Evolutionary conservation across 2,113 vertebrate species (phyloP).

Genomic region (Mungos mungo): DNA sequence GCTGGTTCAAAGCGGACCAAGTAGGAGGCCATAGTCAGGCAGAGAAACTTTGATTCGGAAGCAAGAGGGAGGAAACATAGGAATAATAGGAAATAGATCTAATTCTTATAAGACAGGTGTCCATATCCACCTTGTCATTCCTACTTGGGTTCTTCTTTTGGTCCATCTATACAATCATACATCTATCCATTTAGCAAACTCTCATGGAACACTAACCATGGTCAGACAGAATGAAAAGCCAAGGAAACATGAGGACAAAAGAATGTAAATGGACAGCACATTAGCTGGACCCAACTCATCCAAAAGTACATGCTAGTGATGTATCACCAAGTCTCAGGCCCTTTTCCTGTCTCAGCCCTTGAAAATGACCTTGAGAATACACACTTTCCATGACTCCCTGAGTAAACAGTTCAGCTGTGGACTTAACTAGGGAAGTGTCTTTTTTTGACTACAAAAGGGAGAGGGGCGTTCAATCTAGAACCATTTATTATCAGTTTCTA

Average conservation of each 20-base stretch:
- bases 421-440: background rate
- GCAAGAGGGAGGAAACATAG: background rate
- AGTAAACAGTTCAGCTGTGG: background rate
- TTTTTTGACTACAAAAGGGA: background rate
- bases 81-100: background rate
- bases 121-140: background rate
- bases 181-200: background rate
- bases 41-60: background rate
- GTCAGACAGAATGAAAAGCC: background rate
- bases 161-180: background rate
- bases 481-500: background rate
- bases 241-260: background rate
- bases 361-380: background rate
- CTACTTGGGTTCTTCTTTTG: background rate
- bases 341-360: background rate
- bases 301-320: background rate
- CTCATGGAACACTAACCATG: fast-evolving
- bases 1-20: background rate
- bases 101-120: background rate
- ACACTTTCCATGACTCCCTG: background rate
- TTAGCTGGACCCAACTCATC: background rate
- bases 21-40: background rate
- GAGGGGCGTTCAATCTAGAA: background rate
- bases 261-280: fast-evolving
- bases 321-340: fast-evolving